Evolutionary conservation across 1,140 invertebrate genomes (phyloP).

Genomic region (Aphelenchoides fujianensis): DNA sequence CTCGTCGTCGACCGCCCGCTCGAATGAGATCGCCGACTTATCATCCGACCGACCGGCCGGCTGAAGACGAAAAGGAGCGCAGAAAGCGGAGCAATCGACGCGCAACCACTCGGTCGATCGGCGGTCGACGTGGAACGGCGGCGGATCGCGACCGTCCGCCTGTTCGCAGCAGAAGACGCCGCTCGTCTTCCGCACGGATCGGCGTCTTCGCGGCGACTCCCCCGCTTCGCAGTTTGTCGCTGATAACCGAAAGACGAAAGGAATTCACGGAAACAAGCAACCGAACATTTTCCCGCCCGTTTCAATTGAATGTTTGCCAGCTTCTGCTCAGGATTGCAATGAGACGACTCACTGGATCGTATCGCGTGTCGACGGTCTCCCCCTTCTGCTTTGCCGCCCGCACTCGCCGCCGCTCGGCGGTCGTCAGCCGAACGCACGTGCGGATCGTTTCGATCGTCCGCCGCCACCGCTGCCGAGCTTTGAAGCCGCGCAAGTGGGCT

Average conservation of each 20-base stretch:
- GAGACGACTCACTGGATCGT: slow-evolving; percentile 18
- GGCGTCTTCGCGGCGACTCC: background rate
- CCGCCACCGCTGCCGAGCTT: slow-evolving; percentile 66
- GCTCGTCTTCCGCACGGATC: too few species aligned
- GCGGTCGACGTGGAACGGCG: too few species aligned
- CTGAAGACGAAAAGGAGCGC: too few species aligned
- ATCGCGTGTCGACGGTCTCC: slow-evolving; percentile 22
- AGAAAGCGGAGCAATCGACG: too few species aligned
- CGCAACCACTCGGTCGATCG: too few species aligned
- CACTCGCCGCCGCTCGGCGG: slow-evolving; percentile 35
- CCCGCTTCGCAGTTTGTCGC: background rate
- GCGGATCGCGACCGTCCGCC: too few species aligned
- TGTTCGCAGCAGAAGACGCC: too few species aligned
- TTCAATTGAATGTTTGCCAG: background rate
- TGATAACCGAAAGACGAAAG: background rate
- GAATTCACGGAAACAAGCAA: background rate
- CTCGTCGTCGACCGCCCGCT: background rate
- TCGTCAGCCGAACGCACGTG: slow-evolving; percentile 64
- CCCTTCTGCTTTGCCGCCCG: slow-evolving; percentile 15
- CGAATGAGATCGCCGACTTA: slow-evolving; percentile 2
- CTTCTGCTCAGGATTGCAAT: background rate
- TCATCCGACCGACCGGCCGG: background rate
- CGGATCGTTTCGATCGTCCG: slow-evolving; percentile 64
- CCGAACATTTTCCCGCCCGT: background rate
- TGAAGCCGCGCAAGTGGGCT: slow-evolving; percentile 66